phyloP scores from a whole-genome alignment of 2,888 invertebrate genomes.

The Nephrotoma flavescens region DNA sequence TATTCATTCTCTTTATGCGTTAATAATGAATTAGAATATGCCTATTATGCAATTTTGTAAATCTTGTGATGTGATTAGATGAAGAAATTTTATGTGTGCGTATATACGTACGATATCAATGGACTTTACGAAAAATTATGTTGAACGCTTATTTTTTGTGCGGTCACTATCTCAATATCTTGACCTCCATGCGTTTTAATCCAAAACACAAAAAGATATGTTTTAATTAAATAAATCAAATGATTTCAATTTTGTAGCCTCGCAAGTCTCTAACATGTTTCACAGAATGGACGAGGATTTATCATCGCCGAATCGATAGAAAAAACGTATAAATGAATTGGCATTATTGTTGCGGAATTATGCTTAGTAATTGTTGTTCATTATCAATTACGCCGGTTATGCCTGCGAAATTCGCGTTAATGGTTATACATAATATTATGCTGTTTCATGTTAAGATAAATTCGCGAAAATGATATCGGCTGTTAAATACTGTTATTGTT shows the following conservation, averaged over 20 bases:
- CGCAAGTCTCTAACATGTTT: not conserved
- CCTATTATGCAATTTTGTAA: not conserved
- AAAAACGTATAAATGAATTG: not conserved
- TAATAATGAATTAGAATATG: not conserved
- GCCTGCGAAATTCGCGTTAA: not conserved
- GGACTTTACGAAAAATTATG: not conserved
- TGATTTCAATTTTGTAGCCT: not conserved
- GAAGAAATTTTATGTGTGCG: not conserved
- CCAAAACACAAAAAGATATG: not conserved
- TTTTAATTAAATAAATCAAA: not conserved
- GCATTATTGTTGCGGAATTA: not conserved
- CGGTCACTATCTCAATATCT: not conserved
- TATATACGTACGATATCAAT: not conserved
- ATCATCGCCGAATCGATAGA: not conserved
- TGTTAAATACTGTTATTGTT: not conserved
- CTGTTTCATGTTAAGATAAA: not conserved
- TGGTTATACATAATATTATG: not conserved
- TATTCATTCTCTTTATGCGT: not conserved
- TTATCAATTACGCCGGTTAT: not conserved
- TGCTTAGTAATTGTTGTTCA: not conserved
- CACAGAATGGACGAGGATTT: not conserved
- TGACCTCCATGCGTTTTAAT: not conserved
- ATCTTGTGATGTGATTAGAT: not conserved
- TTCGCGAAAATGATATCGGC: not conserved
- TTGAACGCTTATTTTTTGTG: not conserved